phyloP scores from a whole-genome alignment of 2,113 vertebrate genomes.

The Ammospiza nelsoni region DNA sequence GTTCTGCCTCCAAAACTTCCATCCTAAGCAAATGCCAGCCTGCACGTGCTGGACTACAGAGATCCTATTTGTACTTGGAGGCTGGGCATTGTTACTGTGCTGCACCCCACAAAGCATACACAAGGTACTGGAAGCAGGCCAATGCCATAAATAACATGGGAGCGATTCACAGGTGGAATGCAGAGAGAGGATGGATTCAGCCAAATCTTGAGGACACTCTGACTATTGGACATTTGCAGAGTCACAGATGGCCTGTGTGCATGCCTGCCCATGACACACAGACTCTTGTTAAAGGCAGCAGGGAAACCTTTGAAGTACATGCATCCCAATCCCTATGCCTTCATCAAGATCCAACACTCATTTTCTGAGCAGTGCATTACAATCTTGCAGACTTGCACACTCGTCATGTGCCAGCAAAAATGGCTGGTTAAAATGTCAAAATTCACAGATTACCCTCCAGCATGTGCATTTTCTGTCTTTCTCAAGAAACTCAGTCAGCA shows the following conservation, averaged over 20 bases:
- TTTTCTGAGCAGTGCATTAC: not conserved
- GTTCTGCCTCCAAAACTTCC: not conserved
- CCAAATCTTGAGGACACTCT: not conserved
- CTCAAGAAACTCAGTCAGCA: not conserved
- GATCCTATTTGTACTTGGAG: conserved; percentile 14
- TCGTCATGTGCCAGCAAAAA: not conserved
- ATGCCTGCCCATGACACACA: not conserved
- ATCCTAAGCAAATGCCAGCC: not conserved
- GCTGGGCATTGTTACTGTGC: not conserved
- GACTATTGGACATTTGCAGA: not conserved
- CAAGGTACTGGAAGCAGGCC: not conserved
- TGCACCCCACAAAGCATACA: conserved; percentile 41
- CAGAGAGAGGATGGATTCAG: conserved; percentile 22
- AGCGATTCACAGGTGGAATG: conserved; percentile 32
- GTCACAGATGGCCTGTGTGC: not conserved
- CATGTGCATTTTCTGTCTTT: not conserved
- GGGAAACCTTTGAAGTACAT: not conserved
- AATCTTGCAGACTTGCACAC: not conserved
- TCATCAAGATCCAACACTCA: not conserved
- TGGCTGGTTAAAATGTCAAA: fast-evolving
- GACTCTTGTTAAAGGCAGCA: not conserved
- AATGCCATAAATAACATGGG: not conserved
- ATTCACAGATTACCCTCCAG: not conserved
- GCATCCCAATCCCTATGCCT: not conserved
- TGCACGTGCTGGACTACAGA: not conserved